A percentile compares a stretch with the other conserved stretches of the same genome.
Evolutionary conservation across 2,888 invertebrate species (phyloP).

Genomic region (Platerodrilus igneus): DNA sequence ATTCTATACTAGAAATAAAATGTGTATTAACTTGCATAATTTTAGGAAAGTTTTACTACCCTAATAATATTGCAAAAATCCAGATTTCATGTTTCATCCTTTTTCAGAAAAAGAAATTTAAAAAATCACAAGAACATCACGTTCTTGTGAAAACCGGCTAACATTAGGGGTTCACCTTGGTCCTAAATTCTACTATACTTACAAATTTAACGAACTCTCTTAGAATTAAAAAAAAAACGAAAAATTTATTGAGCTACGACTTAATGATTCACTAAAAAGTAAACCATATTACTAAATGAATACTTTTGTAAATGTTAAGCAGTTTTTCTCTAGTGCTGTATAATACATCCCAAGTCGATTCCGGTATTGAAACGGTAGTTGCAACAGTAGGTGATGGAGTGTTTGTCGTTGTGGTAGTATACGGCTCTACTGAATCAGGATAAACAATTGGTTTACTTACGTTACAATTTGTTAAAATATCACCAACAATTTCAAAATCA

Average conservation of each 20-base stretch:
- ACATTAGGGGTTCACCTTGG: no score
- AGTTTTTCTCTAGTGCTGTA: slow-evolving; percentile 9
- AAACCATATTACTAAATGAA: slow-evolving; percentile 25
- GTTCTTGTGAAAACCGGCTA: no score
- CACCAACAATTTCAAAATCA: slow-evolving; percentile 28
- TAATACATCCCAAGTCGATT: slow-evolving; percentile 8
- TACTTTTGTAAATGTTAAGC: slow-evolving; percentile 19
- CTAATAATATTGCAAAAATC: no score
- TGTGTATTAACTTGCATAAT: no score
- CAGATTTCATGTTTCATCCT: no score
- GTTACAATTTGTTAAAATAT: slow-evolving; percentile 59
- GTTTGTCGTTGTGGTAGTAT: slow-evolving; percentile 40
- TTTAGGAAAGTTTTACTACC: no score
- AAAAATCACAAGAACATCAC: no score
- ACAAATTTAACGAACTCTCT: no score
- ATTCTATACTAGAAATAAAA: no score
- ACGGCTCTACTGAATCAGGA: slow-evolving; percentile 44
- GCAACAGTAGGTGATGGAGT: not conserved
- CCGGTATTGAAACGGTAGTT: slow-evolving; percentile 1
- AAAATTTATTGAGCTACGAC: not conserved
- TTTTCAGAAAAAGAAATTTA: no score
- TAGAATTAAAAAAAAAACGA: no score
- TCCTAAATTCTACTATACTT: no score
- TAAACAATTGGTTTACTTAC: slow-evolving; percentile 54
- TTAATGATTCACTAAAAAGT: slow-evolving; percentile 17